A percentile compares a stretch with the other conserved stretches of the same genome.
Evolutionary conservation across 2,888 invertebrate genomes (phyloP).

Genomic region (Torymus auratus): DNA sequence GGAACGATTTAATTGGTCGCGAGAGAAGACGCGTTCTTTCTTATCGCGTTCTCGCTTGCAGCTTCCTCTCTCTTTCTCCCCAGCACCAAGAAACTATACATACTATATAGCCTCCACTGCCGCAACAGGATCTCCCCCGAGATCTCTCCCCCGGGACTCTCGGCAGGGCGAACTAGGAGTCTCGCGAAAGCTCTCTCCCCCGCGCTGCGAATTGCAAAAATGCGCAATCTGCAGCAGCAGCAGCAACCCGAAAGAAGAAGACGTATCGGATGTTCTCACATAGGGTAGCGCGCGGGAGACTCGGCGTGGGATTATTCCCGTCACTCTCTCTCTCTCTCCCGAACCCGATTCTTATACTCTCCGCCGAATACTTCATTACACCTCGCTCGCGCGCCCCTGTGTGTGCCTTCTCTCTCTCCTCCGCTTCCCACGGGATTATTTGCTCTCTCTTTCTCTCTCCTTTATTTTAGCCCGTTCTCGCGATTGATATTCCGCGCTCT

Average conservation of each 20-base stretch:
- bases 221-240: too few species aligned
- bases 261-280: slow-evolving; percentile 34
- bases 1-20: slow-evolving; percentile 72
- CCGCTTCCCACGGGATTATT: slow-evolving; percentile 55
- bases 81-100: neutral
- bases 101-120: too few species aligned
- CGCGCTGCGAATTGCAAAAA: neutral
- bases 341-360: slow-evolving; percentile 1
- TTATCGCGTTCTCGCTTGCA: slow-evolving; percentile 13
- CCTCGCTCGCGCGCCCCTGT: neutral
- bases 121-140: neutral
- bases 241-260: too few species aligned
- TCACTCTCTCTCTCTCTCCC: slow-evolving; percentile 29
- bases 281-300: slow-evolving; percentile 22
- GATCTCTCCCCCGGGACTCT: neutral
- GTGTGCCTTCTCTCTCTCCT: neutral
- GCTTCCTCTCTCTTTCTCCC: slow-evolving; percentile 8
- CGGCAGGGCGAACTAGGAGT: slow-evolving; percentile 8
- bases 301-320: slow-evolving; percentile 54
- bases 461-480: neutral
- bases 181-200: slow-evolving; percentile 16
- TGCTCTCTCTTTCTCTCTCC: neutral
- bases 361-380: slow-evolving; percentile 33
- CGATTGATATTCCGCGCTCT: too few species aligned
- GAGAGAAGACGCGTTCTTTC: slow-evolving; percentile 60